A percentile compares a stretch with the other conserved stretches of the same genome.
These are phyloP conservation scores for Leucophenga montana DNA, from an alignment of 2,888 invertebrate genomes.

Conservation along the genomic window DNA sequence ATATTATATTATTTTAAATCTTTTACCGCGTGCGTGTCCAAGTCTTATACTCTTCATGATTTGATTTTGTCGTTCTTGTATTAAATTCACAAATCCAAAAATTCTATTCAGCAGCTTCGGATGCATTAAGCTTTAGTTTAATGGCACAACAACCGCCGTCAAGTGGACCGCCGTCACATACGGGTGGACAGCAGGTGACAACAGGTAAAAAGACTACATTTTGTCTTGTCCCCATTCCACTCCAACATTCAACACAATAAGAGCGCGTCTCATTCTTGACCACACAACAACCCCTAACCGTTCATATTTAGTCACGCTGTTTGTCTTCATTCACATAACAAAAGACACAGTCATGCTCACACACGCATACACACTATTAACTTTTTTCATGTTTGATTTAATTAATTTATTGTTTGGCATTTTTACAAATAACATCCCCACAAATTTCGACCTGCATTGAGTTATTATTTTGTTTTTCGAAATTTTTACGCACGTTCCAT, in stretches of 20 bases:
- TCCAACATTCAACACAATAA: too few relatives aligned
- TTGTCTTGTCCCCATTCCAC: too few relatives aligned
- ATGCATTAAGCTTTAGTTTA: conserved; percentile 71
- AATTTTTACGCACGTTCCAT: conserved; percentile 18
- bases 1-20: background rate
- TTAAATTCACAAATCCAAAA: conserved; percentile 27
- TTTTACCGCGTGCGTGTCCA: conserved; percentile 20
- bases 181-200: conserved; percentile 65
- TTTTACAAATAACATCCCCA: too few relatives aligned
- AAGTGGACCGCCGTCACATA: conserved; percentile 67
- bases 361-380: too few relatives aligned
- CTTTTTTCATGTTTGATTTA: too few relatives aligned
- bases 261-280: too few relatives aligned
- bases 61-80: conserved; percentile 21
- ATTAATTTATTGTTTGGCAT: too few relatives aligned
- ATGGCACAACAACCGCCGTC: conserved; percentile 72
- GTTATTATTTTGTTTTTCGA: background rate
- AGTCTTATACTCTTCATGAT: conserved; percentile 19
- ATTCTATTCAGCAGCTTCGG: conserved; percentile 67
- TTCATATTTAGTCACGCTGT: background rate
- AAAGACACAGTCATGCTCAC: too few relatives aligned
- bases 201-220: conserved; percentile 57
- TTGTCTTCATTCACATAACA: background rate
- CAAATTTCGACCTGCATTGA: too few relatives aligned
- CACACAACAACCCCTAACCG: background rate